These are phyloP conservation scores for Alloscopus bannaensis DNA, from an alignment of 2,888 invertebrate species.

Conservation along the genomic window DNA sequence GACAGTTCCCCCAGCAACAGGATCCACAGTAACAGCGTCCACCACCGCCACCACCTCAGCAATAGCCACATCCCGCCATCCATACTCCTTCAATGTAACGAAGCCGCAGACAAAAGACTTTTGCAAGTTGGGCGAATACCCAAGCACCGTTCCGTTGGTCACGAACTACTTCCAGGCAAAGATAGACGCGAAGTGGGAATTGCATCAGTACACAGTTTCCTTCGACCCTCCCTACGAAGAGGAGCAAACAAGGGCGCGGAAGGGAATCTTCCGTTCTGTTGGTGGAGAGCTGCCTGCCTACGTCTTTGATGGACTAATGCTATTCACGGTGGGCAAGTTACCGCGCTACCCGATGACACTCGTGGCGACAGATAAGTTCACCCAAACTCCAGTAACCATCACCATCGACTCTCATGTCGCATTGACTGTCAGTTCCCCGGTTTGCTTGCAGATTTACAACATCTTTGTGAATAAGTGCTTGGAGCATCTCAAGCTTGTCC, in stretches of 20 bases:
- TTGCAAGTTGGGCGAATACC: too few species aligned
- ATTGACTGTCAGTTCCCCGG: neutral
- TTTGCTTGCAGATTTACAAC: slow-evolving; percentile 37
- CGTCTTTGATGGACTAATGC: slow-evolving; percentile 33
- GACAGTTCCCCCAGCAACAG: too few species aligned
- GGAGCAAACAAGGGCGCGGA: slow-evolving; percentile 13
- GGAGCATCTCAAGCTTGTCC: slow-evolving; percentile 1
- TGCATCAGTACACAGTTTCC: slow-evolving; percentile 27
- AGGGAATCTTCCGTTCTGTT: slow-evolving; percentile 2
- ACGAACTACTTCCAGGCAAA: slow-evolving; percentile 13
- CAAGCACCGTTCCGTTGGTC: too few species aligned
- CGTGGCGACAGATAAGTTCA: neutral
- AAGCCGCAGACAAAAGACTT: too few species aligned
- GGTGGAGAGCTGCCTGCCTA: neutral
- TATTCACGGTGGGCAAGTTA: slow-evolving; percentile 2
- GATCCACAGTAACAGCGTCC: too few species aligned
- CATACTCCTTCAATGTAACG: neutral
- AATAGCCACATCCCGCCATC: too few species aligned
- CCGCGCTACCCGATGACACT: neutral
- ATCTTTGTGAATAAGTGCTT: slow-evolving; percentile 23
- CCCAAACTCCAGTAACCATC: neutral
- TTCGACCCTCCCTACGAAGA: slow-evolving; percentile 22
- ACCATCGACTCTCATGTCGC: slow-evolving; percentile 25
- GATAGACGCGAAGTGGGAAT: neutral
- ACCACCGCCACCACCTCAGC: too few species aligned